Evolutionary conservation across 1,140 invertebrate genomes (phyloP), one percentile per base, ranked within the genome.

Genomic region (Psix sp.): DNA sequence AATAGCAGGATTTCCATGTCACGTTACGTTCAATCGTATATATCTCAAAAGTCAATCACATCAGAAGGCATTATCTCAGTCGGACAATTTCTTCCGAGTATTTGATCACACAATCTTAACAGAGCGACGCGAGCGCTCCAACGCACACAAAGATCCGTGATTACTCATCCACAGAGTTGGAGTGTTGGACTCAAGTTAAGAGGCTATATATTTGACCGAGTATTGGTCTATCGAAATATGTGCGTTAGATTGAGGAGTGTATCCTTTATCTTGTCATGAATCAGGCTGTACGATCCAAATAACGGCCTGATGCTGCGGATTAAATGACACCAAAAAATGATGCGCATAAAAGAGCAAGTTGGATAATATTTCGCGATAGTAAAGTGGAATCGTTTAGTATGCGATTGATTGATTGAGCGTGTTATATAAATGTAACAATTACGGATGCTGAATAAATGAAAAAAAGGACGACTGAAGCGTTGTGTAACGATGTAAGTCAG

Each of bases 161-260:
- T 71, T 71, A 54, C 57, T 62, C 49, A 62, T 62, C 36, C 36
- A 6, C 39, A 31, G 9, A 46, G 26, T 54, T 48, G n/a, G 26
- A 40, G 40, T n/a, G 66, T 20, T 29, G 14, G 42, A 46, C 17
- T 15, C 17, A 49, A 62, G 49, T 54, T 42, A 42, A 35, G 33
- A 52, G 46, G 26, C 39, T 68, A 67, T 67, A 51, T n/a, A 42
- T 56, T 49, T 65, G 48, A 18, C 35, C 20, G 21, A 46, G 40
- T 48, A 46, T 48, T 49, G 42, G 56, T 56, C 51, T 49, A 56
- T 66, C 51, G 56, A 66, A 66, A 56, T 46, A 54, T 21, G 17
- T 18, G 24, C 13, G 38, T 42, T 31, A 15, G 17, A 62, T 24
- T 29, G 4, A 33, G 15, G 49, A 24, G 20, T 10, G 26, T 31